Conservation (phyloP, 2,888 invertebrate species). For the Andrena haemorrhoa region DNA sequence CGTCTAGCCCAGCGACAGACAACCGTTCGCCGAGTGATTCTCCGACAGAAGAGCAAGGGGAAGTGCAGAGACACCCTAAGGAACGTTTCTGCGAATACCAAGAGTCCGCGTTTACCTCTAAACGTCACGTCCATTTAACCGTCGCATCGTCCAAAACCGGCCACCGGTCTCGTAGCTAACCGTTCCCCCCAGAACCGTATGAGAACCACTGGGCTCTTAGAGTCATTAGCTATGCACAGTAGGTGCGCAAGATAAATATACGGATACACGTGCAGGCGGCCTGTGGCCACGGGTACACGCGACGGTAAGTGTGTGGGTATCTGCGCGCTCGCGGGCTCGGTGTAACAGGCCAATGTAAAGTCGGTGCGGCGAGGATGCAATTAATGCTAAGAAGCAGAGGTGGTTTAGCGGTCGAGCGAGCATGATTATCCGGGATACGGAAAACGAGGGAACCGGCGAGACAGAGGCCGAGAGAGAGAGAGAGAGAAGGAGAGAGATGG, state of each 20-base stretch:
- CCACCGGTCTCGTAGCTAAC: too few relatives aligned
- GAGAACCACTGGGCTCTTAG: slow-evolving; percentile 70
- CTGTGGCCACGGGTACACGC: slow-evolving; percentile 1
- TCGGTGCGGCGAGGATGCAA: slow-evolving; percentile 80
- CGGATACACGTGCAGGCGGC: slow-evolving; percentile 29
- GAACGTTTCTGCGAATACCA: too few relatives aligned
- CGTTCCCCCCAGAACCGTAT: slow-evolving; percentile 30
- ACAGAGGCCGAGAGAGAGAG: neutral
- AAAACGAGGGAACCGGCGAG: slow-evolving; percentile 38
- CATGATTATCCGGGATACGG: slow-evolving; percentile 77
- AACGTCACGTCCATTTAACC: too few relatives aligned
- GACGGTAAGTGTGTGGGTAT: slow-evolving; percentile 18
- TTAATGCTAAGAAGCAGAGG: slow-evolving; percentile 82
- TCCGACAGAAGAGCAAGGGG: too few relatives aligned
- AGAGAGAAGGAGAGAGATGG: slow-evolving; percentile 2
- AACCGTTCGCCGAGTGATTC: neutral
- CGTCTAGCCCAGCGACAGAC: slow-evolving; percentile 4
- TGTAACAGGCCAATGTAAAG: slow-evolving; percentile 74
- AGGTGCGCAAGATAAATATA: slow-evolving; percentile 62
- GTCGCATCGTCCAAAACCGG: too few relatives aligned
- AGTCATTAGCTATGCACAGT: slow-evolving; percentile 71
- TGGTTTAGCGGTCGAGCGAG: slow-evolving; percentile 81
- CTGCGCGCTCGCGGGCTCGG: slow-evolving; percentile 41
- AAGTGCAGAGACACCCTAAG: too few relatives aligned
- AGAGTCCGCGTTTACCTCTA: too few relatives aligned